Evolutionary conservation across 1,140 invertebrate species (phyloP), one percentile per base, ranked within the genome.

Genomic region (Cardiocondyla obscurior): DNA sequence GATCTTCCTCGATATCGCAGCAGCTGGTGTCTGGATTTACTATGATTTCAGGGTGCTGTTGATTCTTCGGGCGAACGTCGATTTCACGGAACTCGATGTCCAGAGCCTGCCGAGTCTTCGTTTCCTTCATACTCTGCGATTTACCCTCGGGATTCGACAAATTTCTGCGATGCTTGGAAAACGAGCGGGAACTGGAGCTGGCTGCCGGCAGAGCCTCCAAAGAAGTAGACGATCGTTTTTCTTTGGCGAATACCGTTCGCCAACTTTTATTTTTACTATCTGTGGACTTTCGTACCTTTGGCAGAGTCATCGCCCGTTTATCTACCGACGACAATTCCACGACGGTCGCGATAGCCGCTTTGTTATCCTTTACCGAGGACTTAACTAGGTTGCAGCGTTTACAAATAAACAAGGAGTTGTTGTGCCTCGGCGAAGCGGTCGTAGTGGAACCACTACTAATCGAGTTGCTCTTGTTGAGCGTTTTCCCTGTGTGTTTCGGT

Each of bases 201-300:
- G 88, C 62, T 10, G 88, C 85, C 1, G 93, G 86, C 2, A 94
- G 60, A 10, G 85, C 87, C 36, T 94, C 94, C 55, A 94, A 36
- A 5, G 93, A 94, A 1, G 91, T 77, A 0, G 93, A 94, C 0
- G 93, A 92, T 30, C 93, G 90, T 12, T 93, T 94, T 25, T 94
- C 93, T 49, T 94, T 94, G 2, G 90, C 90, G 30, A 94, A 94
- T 1, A 94, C 93, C 42, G 90, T 93, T 19, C 90, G 67, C 93
- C 93, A 94, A 33, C 92, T 92, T 16, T 92, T 94, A 72, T 91
- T 92, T 72, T 92, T 92, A 14, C 85, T 88, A 12, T 93, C 93
- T 8, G 93, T 90, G 0, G 90, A 90, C 49, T 93, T 92, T 19
- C 85, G 88, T 1, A 89, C 82, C 55, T 94, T 94, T 5, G 93